Base-by-base conservation (phyloP, 2,113 vertebrate genomes). In the Mus spicilegus region DNA sequence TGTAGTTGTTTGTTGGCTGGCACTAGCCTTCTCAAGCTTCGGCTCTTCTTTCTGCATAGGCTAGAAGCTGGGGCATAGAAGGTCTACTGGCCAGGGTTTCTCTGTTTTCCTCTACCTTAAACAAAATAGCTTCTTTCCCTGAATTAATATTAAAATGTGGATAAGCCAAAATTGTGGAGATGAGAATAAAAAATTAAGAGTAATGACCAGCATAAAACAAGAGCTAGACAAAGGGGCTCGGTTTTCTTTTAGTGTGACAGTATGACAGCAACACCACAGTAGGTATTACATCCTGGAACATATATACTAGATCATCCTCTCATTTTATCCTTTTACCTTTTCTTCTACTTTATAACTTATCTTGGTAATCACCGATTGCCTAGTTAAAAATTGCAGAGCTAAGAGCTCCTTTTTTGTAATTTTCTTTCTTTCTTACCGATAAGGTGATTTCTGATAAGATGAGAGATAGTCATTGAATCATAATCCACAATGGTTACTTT, bases 401-500 rank as follows among this genome's bases (percentile, higher is more conserved):
- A 65, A 87, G 30, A 94, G 1, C n/a, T 13, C 51, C 39, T 67
- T 10, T 36, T 36, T 61, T 33, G 24, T 87, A 90, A 24, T 95
- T 96, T 95, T 90, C 75, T 94, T 96, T 12, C 90, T 85, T 96
- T 97, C 82, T 96, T 96, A 90, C 93, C 95, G 90, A 93, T 88
- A 89, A 28, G 24, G 9, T 65, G 63, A 65, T 93, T 96, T 96
- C 72, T 82, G 69, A 93, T 58, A 58, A 58, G 12, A 16, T 80
- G 9, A 46, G 86, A 96, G 95, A 88, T 78, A 88, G 28, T 96
- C 85, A 93, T 14, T 96, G 90, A 96, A 94, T 95, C 97, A 97
- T 58, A 89, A 96, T 89, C 78, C 82, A 86, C 94, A 94, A 95
- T 89, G 93, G 97, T 93, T 97, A 92, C 75, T 97, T 98, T 97